Evolutionary conservation across 2,113 vertebrate genomes (phyloP).

Genomic region (Varanus salvator): DNA sequence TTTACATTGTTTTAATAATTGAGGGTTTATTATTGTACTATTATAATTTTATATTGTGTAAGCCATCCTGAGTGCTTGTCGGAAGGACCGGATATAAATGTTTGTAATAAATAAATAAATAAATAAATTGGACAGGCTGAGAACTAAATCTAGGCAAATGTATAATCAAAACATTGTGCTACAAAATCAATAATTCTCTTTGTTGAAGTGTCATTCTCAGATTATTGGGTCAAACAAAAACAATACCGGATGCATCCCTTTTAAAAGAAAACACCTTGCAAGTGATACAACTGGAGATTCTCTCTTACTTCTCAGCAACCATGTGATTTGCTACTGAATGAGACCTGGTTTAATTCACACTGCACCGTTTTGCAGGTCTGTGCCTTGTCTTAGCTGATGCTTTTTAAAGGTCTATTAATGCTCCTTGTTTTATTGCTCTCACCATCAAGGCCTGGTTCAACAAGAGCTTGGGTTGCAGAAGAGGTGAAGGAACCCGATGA

Average conservation of each 20-base stretch:
- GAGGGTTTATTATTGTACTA: no score
- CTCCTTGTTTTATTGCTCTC: conserved; percentile 55
- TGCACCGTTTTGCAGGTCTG: background rate
- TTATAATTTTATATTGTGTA: no score
- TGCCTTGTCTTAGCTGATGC: background rate
- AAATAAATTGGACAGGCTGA: background rate
- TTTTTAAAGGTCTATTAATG: conserved; percentile 12
- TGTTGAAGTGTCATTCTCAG: background rate
- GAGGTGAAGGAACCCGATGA: conserved; percentile 55
- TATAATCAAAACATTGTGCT: background rate
- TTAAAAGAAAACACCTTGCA: background rate
- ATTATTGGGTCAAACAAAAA: background rate
- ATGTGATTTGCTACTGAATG: background rate
- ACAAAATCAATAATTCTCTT: background rate
- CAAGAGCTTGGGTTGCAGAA: conserved; percentile 58
- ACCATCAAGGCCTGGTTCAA: conserved; percentile 47
- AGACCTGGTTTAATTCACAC: conserved; percentile 11
- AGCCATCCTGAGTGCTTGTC: no score
- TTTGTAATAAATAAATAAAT: no score
- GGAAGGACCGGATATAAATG: no score
- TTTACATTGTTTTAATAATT: no score
- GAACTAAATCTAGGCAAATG: background rate
- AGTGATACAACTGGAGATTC: background rate
- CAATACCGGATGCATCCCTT: background rate
- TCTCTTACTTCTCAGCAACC: background rate